Evolutionary conservation across 2,888 invertebrate genomes (phyloP).

Genomic region (Stenotaenia linearis): DNA sequence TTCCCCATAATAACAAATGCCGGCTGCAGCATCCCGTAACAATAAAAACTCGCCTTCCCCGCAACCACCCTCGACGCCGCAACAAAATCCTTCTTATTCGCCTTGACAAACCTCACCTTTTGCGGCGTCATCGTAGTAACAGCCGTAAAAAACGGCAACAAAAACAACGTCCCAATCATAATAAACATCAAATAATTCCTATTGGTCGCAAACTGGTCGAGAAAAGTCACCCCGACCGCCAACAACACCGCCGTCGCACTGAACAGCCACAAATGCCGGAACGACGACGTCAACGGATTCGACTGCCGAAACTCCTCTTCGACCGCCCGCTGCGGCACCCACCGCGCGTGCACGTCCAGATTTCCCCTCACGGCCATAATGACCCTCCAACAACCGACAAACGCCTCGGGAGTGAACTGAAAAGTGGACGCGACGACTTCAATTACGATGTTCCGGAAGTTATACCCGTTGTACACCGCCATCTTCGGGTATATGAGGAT

Average conservation of each 20-base stretch:
- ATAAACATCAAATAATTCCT: conserved; percentile 37
- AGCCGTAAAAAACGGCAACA: conserved; percentile 36
- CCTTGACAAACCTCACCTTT: not conserved
- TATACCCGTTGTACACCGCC: conserved; percentile 36
- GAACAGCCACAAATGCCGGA: conserved; percentile 35
- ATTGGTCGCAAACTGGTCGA: conserved; percentile 35
- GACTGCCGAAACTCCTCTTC: conserved; percentile 35
- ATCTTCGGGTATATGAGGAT: conserved; percentile 36
- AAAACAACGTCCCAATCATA: conserved; percentile 36
- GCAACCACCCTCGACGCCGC: not conserved
- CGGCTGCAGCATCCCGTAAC: not conserved
- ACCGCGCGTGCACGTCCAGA: conserved; percentile 30
- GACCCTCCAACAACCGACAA: conserved; percentile 34
- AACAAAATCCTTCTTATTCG: not conserved
- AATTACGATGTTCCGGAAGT: conserved; percentile 34
- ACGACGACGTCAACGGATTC: conserved; percentile 35
- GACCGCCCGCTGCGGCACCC: conserved; percentile 36
- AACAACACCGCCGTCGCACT: conserved; percentile 30
- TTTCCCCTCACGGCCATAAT: conserved; percentile 33
- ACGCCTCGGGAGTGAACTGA: conserved; percentile 36
- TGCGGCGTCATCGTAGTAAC: conserved; percentile 35
- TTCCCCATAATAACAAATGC: not conserved
- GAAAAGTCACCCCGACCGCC: conserved; percentile 30
- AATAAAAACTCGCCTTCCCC: not conserved
- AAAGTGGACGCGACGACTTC: conserved; percentile 35